Evolutionary conservation across 2,113 vertebrate species (phyloP).

Genomic region (Dinomys branickii): DNA sequence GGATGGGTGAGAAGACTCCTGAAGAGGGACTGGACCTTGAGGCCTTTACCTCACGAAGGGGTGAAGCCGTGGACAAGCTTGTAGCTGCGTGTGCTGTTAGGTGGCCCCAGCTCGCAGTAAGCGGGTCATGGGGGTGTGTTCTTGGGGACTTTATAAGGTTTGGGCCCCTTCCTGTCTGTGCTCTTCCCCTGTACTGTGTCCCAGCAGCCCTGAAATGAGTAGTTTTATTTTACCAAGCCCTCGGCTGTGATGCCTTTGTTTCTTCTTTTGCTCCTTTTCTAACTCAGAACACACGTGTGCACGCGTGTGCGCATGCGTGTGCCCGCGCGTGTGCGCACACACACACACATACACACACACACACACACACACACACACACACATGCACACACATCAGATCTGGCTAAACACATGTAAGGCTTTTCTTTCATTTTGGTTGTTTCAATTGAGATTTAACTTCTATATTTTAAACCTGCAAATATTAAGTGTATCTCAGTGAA

Average conservation of each 20-base stretch:
- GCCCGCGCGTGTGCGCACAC: too few species aligned
- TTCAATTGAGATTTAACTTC: too few species aligned
- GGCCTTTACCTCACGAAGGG: neutral
- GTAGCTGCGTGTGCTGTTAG: neutral
- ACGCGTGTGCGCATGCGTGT: too few species aligned
- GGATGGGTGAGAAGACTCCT: neutral
- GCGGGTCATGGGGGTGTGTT: neutral
- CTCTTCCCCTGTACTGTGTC: neutral
- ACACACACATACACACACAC: too few species aligned
- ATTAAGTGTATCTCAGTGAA: too few species aligned
- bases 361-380: too few species aligned
- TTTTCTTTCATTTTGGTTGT: too few species aligned
- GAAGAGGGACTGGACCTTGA: neutral
- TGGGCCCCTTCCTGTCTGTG: neutral
- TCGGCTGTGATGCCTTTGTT: neutral
- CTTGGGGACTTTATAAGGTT: neutral
- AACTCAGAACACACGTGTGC: too few species aligned
- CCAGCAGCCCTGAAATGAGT: neutral
- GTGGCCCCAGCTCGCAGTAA: neutral
- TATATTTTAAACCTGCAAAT: too few species aligned
- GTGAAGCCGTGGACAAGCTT: neutral
- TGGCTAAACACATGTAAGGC: too few species aligned
- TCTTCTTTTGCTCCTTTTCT: too few species aligned
- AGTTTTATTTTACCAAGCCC: neutral
- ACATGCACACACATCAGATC: too few species aligned